Evolutionary conservation across 2,888 invertebrate species (phyloP).

Genomic region (Melikaiella ostensackeni): DNA sequence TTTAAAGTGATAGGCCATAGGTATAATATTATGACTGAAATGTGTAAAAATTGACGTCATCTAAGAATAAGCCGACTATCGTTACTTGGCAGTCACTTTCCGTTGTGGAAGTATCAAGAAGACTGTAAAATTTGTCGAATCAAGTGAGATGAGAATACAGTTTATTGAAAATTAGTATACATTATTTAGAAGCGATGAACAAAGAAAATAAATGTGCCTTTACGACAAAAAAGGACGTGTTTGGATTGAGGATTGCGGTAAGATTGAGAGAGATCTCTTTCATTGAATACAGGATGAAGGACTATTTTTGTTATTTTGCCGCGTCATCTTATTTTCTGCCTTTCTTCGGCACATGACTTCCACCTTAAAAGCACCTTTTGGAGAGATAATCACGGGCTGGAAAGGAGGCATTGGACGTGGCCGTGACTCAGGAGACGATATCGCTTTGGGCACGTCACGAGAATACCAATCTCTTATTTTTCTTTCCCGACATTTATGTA

Average conservation of each 20-base stretch:
- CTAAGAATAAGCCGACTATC: neutral
- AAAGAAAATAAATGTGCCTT: neutral
- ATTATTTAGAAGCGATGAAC: constrained; percentile 4
- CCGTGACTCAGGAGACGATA: constrained; percentile 43
- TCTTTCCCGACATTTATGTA: constrained; percentile 6
- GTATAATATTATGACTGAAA: too few species aligned
- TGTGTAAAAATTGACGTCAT: neutral
- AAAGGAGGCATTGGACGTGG: constrained; percentile 47
- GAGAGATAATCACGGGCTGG: constrained; percentile 51
- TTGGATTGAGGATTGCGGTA: constrained; percentile 31
- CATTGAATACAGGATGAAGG: constrained; percentile 34
- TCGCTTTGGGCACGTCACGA: constrained; percentile 36
- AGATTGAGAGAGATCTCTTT: constrained; percentile 17
- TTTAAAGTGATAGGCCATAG: too few species aligned
- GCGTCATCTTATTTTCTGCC: constrained; percentile 39
- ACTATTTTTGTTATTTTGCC: constrained; percentile 35
- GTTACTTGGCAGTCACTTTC: neutral
- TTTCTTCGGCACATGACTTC: constrained; percentile 41
- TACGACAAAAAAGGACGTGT: constrained; percentile 32
- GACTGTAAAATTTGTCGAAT: neutral
- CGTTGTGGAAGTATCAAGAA: neutral
- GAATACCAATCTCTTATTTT: constrained; percentile 40
- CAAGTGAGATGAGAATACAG: neutral
- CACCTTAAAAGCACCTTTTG: constrained; percentile 47
- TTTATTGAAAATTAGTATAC: constrained; percentile 11